Evolutionary conservation across 2,888 invertebrate species (phyloP), one percentile per base, ranked within the genome.

Genomic region (Matsumyia berberina): DNA sequence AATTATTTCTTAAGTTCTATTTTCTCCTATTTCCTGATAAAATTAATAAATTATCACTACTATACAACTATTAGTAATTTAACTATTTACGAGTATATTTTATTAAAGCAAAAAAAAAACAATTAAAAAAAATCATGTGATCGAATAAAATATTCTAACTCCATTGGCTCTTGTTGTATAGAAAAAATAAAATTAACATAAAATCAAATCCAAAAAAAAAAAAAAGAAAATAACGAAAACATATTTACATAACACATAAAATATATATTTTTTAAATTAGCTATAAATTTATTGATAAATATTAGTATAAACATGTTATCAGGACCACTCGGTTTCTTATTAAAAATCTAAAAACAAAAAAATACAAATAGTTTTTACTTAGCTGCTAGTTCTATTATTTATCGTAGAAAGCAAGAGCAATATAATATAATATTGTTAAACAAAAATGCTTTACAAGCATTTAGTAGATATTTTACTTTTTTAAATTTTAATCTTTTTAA

Each of bases 121-220:
- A n/a, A n/a, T n/a, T n/a, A 55, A 72, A 29, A 53, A 67, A 77
- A 72, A 64, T 62, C 67, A 70, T 85, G 85, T 85, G 85, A 85
- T 85, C 85, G 19, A 79, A 74, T 70, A 74, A 58, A 77, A 79
- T 83, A 80, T 85, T 85, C 85, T 85, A 85, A 80, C 66, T 85
- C 58, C 57, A 85, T 85, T 85, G 74, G 85, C 69, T 85, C 74
- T 85, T 80, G 78, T 70, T 70, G 49, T 55, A 37, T 42, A 67
- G 58, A 60, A 58, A 39, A n/a, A n/a, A n/a, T n/a, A n/a, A n/a
- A n/a, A n/a, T n/a, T n/a, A n/a, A n/a, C n/a, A n/a, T n/a, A n/a
- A n/a, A n/a, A n/a, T n/a, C n/a, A n/a, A n/a, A n/a, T n/a, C n/a
- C n/a, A n/a, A 49, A 33, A 60, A 33, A 11, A 33, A 42, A 44